phyloP scores from a whole-genome alignment of 2,797 vertebrate genomes.

The Thalassophryne amazonica region DNA sequence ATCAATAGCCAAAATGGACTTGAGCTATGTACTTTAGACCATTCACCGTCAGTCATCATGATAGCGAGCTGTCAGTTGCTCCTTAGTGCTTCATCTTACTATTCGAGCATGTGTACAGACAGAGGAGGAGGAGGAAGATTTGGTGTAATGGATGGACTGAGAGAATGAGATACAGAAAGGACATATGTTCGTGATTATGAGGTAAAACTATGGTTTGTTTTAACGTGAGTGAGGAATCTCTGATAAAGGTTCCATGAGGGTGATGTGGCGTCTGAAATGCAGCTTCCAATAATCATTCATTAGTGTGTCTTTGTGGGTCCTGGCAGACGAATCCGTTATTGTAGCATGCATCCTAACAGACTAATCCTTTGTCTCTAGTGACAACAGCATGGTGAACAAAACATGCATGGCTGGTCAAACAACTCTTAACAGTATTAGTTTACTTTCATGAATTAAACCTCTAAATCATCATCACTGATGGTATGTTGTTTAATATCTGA shows the following conservation, averaged over 20 bases:
- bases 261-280: no score
- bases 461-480: neutral
- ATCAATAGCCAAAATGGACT: no score
- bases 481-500: neutral
- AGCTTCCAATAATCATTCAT: no score
- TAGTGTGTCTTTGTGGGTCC: constrained; percentile 12
- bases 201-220: no score
- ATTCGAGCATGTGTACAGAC: neutral
- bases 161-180: constrained; percentile 2
- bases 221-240: no score
- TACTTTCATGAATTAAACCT: constrained; percentile 10
- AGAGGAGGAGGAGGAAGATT: neutral
- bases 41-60: no score
- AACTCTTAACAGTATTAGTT: constrained; percentile 46
- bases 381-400: constrained; percentile 41
- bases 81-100: neutral
- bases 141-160: neutral
- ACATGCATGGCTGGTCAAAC: constrained; percentile 31
- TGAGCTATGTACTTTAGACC: no score
- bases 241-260: no score
- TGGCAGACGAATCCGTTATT: constrained; percentile 1
- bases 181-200: no score
- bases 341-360: constrained; percentile 41
- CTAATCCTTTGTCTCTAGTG: constrained; percentile 10
- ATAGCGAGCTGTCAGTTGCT: neutral